Evolutionary conservation across 2,797 vertebrate species (phyloP).

Genomic region (Rachycentron canadum): DNA sequence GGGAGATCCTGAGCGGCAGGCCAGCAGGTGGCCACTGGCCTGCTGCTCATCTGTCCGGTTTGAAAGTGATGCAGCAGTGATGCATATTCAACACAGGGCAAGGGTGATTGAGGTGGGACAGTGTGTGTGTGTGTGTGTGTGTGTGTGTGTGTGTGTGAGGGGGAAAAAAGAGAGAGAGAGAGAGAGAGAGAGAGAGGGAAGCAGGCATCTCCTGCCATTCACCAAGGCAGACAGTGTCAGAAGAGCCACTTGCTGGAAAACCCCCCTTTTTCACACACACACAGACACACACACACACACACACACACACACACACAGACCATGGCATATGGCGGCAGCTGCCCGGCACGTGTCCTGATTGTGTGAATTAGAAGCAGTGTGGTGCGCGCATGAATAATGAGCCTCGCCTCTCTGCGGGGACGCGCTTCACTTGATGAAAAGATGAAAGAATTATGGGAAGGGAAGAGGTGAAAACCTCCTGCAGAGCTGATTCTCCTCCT

Average conservation of each 20-base stretch:
- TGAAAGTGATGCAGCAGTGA: constrained; percentile 58
- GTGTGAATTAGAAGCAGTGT: constrained; percentile 64
- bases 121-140: constrained; percentile 32
- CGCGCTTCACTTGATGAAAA: constrained; percentile 56
- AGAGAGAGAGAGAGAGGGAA: background rate
- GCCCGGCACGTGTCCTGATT: constrained; percentile 62
- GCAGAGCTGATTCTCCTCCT: constrained; percentile 51
- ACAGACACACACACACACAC: constrained; percentile 20
- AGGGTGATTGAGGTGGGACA: constrained; percentile 45
- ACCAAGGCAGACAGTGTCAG: constrained; percentile 61
- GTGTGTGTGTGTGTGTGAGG: constrained; percentile 9
- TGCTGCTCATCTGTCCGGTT: constrained; percentile 73
- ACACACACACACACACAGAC: constrained; percentile 13
- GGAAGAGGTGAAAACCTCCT: constrained; percentile 50
- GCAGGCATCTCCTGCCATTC: constrained; percentile 38
- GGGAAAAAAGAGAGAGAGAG: background rate
- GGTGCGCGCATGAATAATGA: constrained; percentile 66
- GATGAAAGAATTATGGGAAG: constrained; percentile 56
- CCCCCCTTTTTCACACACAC: constrained; percentile 9
- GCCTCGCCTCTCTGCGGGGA: constrained; percentile 60
- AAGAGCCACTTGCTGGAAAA: constrained; percentile 62
- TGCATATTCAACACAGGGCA: constrained; percentile 76
- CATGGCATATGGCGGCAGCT: constrained; percentile 73
- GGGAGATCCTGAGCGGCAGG: constrained; percentile 57
- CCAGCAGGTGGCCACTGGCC: constrained; percentile 74